Conservation (phyloP, 2,113 vertebrate genomes). For the Varanus komodoensis region DNA sequence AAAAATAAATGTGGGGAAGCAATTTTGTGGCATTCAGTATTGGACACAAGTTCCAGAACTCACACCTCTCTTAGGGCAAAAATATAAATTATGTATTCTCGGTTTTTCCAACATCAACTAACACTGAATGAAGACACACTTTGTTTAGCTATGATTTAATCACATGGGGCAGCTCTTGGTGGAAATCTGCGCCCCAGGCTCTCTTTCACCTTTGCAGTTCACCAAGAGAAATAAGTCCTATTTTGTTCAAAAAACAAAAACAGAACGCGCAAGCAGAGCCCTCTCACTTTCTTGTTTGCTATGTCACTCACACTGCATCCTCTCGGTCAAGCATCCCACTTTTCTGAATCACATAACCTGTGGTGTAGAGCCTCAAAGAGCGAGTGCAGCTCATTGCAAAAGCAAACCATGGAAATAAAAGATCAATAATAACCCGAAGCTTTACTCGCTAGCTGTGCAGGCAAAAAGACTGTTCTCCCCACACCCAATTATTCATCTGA, state of each 20-base stretch:
- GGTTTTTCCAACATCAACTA: slow-evolving; percentile 42
- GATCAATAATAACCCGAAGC: background rate
- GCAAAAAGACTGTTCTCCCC: background rate
- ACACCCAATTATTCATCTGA: background rate
- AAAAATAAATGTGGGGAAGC: background rate
- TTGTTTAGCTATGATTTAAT: slow-evolving; percentile 40
- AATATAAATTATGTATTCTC: slow-evolving; percentile 52
- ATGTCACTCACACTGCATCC: slow-evolving; percentile 28
- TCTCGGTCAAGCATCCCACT: slow-evolving; percentile 12
- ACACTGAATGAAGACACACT: slow-evolving; percentile 32
- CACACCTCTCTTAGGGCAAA: slow-evolving; percentile 46
- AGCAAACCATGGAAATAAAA: slow-evolving; percentile 1
- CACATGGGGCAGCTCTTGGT: background rate
- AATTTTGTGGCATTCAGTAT: slow-evolving; percentile 13
- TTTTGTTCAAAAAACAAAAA: slow-evolving; percentile 16
- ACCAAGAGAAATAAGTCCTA: fast-evolving
- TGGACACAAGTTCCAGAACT: slow-evolving; percentile 44
- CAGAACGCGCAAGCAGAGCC: background rate
- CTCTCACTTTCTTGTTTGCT: slow-evolving; percentile 19
- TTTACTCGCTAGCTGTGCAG: background rate
- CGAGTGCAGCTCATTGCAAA: background rate
- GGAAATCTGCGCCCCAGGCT: slow-evolving; percentile 31
- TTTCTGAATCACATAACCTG: background rate
- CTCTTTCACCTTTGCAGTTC: slow-evolving; percentile 28
- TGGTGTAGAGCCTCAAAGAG: slow-evolving; percentile 27